phyloP scores from a whole-genome alignment of 2,113 vertebrate species.

The Origma solitaria region DNA sequence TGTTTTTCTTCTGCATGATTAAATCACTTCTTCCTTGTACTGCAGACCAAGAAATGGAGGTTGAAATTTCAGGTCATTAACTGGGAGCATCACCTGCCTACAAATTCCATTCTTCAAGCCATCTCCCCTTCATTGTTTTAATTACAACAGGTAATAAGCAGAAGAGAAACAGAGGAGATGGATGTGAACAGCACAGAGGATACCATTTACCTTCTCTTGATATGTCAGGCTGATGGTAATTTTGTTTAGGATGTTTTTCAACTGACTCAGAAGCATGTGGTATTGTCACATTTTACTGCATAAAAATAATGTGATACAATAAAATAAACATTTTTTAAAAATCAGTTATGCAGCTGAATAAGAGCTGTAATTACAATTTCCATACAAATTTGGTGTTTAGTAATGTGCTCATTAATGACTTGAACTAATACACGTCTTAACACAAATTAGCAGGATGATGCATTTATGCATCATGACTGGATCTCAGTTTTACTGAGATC shows the following conservation, averaged over 20 bases:
- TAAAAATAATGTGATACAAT: not conserved
- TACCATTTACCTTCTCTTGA: not conserved
- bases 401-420: not conserved
- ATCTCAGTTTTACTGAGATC: not conserved
- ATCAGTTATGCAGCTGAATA: not conserved
- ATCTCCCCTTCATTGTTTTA: not conserved
- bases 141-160: not conserved
- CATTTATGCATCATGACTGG: not conserved
- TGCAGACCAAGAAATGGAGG: not conserved
- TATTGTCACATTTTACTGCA: not conserved
- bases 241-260: slow-evolving; percentile 7
- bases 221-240: slow-evolving; percentile 4
- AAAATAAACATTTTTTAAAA: not conserved
- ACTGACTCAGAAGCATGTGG: slow-evolving; percentile 4
- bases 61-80: not conserved
- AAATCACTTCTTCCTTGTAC: not conserved
- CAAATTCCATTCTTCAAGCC: not conserved
- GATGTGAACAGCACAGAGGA: not conserved
- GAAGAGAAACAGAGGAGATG: not conserved
- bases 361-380: not conserved
- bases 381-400: not conserved
- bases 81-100: not conserved
- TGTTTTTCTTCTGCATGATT: not conserved
- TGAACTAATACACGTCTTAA: not conserved
- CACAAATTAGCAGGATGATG: not conserved